Evolutionary conservation across 2,888 invertebrate species (phyloP).

Genomic region (Agrilus mali): DNA sequence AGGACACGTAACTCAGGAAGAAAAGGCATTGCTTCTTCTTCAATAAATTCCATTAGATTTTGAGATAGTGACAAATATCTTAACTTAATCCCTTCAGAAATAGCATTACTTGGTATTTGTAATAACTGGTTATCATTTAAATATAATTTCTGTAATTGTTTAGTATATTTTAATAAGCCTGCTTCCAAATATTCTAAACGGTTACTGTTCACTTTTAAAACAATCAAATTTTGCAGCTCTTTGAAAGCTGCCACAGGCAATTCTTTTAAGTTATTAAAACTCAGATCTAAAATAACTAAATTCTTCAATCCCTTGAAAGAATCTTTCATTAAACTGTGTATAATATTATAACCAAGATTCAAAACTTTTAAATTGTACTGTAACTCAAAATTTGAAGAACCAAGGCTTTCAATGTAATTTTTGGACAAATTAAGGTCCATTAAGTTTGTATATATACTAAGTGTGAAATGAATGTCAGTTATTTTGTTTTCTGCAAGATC

Average conservation of each 20-base stretch:
- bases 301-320: constrained; percentile 61
- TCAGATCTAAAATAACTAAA: constrained; percentile 57
- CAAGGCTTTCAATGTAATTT: constrained; percentile 69
- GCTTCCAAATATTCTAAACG: constrained; percentile 60
- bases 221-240: constrained; percentile 60
- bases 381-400: constrained; percentile 68
- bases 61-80: constrained; percentile 63
- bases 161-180: constrained; percentile 55
- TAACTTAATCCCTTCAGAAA: constrained; percentile 52
- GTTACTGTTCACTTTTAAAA: constrained; percentile 65
- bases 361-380: constrained; percentile 61
- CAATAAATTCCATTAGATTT: constrained; percentile 64
- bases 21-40: constrained; percentile 58
- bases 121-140: constrained; percentile 68
- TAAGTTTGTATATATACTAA: constrained; percentile 69
- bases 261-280: constrained; percentile 62
- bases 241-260: constrained; percentile 65
- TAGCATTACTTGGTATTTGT: constrained; percentile 59
- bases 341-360: constrained; percentile 64
- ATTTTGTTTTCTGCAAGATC: constrained; percentile 78
- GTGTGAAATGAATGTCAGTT: constrained; percentile 61
- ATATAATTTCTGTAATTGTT: constrained; percentile 58
- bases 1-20: constrained; percentile 58
- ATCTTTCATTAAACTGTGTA: constrained; percentile 59
- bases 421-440: constrained; percentile 69